Base-by-base conservation (phyloP, 2,797 vertebrate genomes). In the Sandelia bainsii region DNA sequence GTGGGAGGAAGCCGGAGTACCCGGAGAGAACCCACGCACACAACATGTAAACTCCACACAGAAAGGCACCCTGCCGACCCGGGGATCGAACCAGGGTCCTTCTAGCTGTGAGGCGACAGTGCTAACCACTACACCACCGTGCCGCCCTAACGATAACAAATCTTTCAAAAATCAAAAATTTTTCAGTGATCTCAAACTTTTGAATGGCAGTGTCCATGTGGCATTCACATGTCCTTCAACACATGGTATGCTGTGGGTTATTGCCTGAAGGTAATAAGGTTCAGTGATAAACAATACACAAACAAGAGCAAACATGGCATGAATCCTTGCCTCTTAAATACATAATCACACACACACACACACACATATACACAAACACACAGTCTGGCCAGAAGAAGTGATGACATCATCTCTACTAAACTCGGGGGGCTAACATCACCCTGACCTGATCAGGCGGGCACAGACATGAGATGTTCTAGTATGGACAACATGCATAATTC, bases 331-430 rank as follows among this genome's bases (percentile, higher is more conserved):
- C 51, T 54, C 29, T 29, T 29, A 29, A 40, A 46, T 16, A 49
- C 17, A 58, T 72, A 63, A 23, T 46, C 27, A 40, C 62, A 49
- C 51, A 39, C 22, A 60, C 53, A 27, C 25, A 52, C 58, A 66
- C 32, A 76, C n/a, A 64, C 29, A 77, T 46, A 42, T 58, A 73
- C 54, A 63, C 59, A 77, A 63, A 76, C 75, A 19, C 52, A 61
- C 25, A 48, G 70, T 72, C 64, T 77, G 66, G 56, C 54, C 64
- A 79, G 64, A 62, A 81, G 72, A 59, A 77, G 79, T 53, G 73
- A 83, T 92, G 90, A 91, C 83, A 83, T 91, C 90, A 92, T 77
- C 81, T 48, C 62, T 58, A 53, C 82, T 86, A 70, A 69, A 84
- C n/a, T 34, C 63, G 70, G 58, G 58, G 70, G 70, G 62, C 52